Evolutionary conservation across 2,797 vertebrate species (phyloP).

Genomic region (Periophthalmus magnuspinnatus): DNA sequence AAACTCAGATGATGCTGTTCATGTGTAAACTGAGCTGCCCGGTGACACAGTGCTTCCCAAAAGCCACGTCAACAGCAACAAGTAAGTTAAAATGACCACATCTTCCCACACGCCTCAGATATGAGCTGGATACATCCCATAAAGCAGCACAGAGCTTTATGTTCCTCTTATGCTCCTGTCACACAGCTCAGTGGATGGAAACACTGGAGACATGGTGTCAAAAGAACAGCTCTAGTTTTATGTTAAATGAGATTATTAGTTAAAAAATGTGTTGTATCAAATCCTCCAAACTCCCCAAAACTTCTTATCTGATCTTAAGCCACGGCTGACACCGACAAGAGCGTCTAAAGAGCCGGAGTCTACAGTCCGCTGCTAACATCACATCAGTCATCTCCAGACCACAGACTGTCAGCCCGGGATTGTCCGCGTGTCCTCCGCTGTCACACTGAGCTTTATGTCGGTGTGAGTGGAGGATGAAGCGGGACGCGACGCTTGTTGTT

Average conservation of each 20-base stretch:
- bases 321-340: background rate
- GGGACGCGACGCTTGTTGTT: slow-evolving; percentile 23
- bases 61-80: slow-evolving; percentile 58
- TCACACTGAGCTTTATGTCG: background rate
- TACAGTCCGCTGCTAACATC: slow-evolving; percentile 5
- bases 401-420: slow-evolving; percentile 45
- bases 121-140: slow-evolving; percentile 30
- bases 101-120: slow-evolving; percentile 29
- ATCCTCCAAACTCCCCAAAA: background rate
- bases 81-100: slow-evolving; percentile 41
- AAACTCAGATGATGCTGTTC: background rate
- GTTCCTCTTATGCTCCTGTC: slow-evolving; percentile 22
- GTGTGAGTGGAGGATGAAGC: background rate
- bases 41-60: slow-evolving; percentile 8
- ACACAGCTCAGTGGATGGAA: slow-evolving; percentile 10
- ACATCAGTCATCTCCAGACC: slow-evolving; percentile 4
- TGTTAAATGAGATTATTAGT: background rate
- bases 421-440: slow-evolving; percentile 18
- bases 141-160: slow-evolving; percentile 29
- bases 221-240: background rate
- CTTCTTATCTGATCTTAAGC: slow-evolving; percentile 11
- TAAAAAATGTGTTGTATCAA: background rate
- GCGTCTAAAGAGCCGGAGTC: background rate
- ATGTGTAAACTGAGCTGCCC: background rate
- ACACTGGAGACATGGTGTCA: background rate